A percentile compares a stretch with the other conserved stretches of the same genome.
These are phyloP conservation scores for Cybosia mesomella DNA, from an alignment of 2,888 invertebrate genomes.

Conservation along the genomic window DNA sequence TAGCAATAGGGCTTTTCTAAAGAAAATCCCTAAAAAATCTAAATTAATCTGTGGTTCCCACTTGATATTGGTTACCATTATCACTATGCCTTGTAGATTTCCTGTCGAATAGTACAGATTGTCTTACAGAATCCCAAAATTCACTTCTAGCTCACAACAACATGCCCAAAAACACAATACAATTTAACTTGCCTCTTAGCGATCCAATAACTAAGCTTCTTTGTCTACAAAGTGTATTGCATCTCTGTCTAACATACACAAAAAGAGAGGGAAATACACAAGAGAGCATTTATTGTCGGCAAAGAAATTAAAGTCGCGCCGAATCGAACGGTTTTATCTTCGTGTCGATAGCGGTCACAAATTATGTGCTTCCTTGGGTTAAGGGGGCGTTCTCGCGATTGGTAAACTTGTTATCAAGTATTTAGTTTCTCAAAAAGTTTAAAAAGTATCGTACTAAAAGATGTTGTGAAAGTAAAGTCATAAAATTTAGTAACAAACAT, in stretches of 20 bases:
- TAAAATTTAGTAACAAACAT: too few relatives aligned
- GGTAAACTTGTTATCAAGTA: background rate
- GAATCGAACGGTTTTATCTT: slow-evolving; percentile 85
- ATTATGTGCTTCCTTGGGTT: slow-evolving; percentile 82
- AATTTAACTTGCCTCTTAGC: slow-evolving; percentile 58
- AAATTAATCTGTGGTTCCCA: too few relatives aligned
- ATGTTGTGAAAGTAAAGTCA: too few relatives aligned
- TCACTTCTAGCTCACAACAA: background rate
- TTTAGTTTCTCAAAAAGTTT: background rate
- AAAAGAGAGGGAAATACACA: slow-evolving; percentile 65
- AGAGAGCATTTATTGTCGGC: slow-evolving; percentile 77
- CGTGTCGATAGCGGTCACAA: slow-evolving; percentile 85
- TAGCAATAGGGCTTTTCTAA: too few relatives aligned
- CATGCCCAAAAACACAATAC: slow-evolving; percentile 54
- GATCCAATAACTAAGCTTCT: slow-evolving; percentile 74
- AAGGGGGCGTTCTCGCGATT: slow-evolving; percentile 48
- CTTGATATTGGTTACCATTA: too few relatives aligned
- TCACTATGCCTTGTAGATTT: too few relatives aligned
- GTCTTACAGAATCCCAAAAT: background rate
- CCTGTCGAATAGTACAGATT: background rate
- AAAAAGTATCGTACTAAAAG: too few relatives aligned
- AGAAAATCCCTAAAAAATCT: too few relatives aligned
- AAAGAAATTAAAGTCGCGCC: slow-evolving; percentile 85
- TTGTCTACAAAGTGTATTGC: slow-evolving; percentile 63
- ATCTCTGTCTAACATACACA: slow-evolving; percentile 58